Evolutionary conservation across 2,797 vertebrate species (phyloP).

Genomic region (Remorina albescens): DNA sequence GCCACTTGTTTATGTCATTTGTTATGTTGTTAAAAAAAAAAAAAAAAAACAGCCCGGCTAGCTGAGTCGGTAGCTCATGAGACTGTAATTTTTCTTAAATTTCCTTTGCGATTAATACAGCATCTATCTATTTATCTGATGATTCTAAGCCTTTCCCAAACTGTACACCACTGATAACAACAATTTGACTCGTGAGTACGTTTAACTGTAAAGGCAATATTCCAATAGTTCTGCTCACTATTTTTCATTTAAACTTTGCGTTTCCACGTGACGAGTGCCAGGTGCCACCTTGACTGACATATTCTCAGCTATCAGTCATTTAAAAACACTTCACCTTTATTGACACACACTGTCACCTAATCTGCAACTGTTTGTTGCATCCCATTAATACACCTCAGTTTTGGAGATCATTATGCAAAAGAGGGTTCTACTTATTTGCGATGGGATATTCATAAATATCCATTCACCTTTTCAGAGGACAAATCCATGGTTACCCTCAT

Average conservation of each 20-base stretch:
- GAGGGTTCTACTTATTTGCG: slow-evolving; percentile 41
- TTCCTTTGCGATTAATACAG: too few relatives aligned
- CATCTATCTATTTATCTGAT: too few relatives aligned
- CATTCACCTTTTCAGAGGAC: slow-evolving; percentile 45
- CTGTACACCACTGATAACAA: not conserved
- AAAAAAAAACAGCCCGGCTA: too few relatives aligned
- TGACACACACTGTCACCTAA: slow-evolving; percentile 1
- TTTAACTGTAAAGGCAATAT: not conserved
- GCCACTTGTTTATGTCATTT: too few relatives aligned
- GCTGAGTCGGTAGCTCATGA: too few relatives aligned
- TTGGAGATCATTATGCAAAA: slow-evolving; percentile 63
- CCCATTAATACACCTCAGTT: slow-evolving; percentile 38
- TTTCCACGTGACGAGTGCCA: not conserved
- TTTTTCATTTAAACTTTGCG: not conserved
- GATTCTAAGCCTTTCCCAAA: slow-evolving; percentile 5
- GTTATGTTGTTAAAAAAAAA: too few relatives aligned
- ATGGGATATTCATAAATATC: slow-evolving; percentile 49
- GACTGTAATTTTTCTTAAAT: too few relatives aligned
- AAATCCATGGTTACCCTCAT: slow-evolving; percentile 28
- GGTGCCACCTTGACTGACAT: slow-evolving; percentile 21
- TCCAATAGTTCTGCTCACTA: not conserved
- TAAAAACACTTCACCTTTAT: slow-evolving; percentile 13
- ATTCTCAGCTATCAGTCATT: slow-evolving; percentile 13
- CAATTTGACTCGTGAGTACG: not conserved
- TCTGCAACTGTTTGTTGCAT: slow-evolving; percentile 19